Conservation (phyloP, 23 tunicate species). For the Halocynthia roretzi region DNA sequence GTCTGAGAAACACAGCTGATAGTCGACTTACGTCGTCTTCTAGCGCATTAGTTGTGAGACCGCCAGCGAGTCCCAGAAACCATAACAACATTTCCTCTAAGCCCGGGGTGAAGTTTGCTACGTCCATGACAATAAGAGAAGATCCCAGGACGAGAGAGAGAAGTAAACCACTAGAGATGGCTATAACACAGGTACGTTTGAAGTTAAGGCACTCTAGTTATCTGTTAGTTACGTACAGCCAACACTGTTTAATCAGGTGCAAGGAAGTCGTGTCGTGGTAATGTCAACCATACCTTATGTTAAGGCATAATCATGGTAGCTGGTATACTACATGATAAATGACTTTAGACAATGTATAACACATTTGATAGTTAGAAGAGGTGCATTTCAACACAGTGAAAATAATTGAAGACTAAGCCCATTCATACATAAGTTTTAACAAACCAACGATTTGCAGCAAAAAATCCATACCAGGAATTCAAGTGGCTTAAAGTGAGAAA, state of each 20-base stretch:
- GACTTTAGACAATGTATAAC: too few species aligned
- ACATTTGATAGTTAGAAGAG: too few species aligned
- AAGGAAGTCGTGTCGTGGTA: background rate
- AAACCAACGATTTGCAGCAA: too few species aligned
- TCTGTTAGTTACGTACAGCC: background rate
- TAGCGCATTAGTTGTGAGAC: background rate
- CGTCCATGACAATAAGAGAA: conserved; percentile 31
- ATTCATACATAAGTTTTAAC: too few species aligned
- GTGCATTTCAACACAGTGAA: too few species aligned
- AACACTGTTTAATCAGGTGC: background rate
- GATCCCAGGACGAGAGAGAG: background rate
- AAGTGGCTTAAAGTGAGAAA: too few species aligned
- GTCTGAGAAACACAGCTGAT: background rate
- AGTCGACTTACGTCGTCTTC: background rate
- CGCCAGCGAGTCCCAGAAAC: background rate
- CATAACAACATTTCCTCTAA: conserved; percentile 11
- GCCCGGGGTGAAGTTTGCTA: conserved; percentile 29
- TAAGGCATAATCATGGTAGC: too few species aligned
- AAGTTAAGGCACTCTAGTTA: background rate
- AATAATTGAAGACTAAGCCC: too few species aligned
- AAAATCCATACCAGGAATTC: too few species aligned
- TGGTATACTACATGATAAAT: too few species aligned
- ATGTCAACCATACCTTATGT: background rate
- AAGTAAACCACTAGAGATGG: conserved; percentile 29
- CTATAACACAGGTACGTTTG: conserved; percentile 25